Conservation (phyloP, 2,113 vertebrate genomes). For the Thomomys bottae region DNA sequence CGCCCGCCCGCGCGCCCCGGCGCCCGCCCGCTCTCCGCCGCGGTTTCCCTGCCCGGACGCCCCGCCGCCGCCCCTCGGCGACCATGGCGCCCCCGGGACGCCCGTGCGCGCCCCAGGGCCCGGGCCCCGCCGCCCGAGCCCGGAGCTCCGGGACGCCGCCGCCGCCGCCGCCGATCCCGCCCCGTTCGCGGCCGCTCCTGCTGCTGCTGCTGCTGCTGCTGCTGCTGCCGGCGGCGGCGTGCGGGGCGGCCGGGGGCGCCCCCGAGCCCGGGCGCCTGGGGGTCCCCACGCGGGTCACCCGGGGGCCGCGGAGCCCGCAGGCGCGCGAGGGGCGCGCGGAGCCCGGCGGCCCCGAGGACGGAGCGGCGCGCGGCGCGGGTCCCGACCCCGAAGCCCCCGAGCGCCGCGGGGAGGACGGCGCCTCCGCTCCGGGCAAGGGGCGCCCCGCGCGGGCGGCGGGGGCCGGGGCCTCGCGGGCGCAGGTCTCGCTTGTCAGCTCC, state of each 20-base stretch:
- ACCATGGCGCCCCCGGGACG: slow-evolving; percentile 87
- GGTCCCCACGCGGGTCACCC: slow-evolving; percentile 67
- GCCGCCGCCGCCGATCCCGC: slow-evolving; percentile 2
- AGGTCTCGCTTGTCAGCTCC: slow-evolving; percentile 93
- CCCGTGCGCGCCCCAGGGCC: slow-evolving; percentile 77
- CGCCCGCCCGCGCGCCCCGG: slow-evolving; percentile 70
- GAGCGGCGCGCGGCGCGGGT: slow-evolving; percentile 53
- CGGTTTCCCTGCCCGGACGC: slow-evolving; percentile 68
- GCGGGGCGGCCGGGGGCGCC: slow-evolving; percentile 83
- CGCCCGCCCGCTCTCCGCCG: slow-evolving; percentile 74
- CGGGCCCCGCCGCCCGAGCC: slow-evolving; percentile 52
- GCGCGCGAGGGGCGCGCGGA: slow-evolving; percentile 62
- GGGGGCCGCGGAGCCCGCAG: slow-evolving; percentile 71
- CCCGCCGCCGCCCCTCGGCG: slow-evolving; percentile 78
- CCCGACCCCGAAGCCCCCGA: neutral
- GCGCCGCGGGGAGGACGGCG: neutral
- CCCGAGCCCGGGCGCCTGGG: slow-evolving; percentile 81
- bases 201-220: slow-evolving; percentile 32
- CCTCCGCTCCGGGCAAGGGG: slow-evolving; percentile 30
- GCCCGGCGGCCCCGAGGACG: slow-evolving; percentile 49
- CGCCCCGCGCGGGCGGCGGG: slow-evolving; percentile 84
- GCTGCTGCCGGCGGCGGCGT: slow-evolving; percentile 63
- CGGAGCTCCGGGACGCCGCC: slow-evolving; percentile 49
- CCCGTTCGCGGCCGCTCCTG: slow-evolving; percentile 41
- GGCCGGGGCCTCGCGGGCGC: slow-evolving; percentile 78